These are phyloP conservation scores for Dasyornis broadbenti DNA, from an alignment of 2,113 vertebrate species.

Conservation along the genomic window DNA sequence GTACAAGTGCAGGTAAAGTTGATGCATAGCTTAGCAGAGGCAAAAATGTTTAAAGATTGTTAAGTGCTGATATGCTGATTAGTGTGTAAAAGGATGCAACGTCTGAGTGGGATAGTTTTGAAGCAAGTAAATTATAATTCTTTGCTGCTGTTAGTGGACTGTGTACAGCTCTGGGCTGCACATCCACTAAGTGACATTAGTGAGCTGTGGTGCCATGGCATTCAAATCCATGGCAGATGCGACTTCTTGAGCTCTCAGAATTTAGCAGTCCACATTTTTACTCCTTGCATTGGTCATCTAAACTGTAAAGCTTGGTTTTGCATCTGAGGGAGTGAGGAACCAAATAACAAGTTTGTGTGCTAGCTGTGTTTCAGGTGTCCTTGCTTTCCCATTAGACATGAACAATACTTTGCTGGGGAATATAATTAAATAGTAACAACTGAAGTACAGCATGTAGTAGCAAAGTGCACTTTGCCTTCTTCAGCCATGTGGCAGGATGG, in stretches of 20 bases:
- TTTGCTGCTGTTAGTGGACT: neutral
- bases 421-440: neutral
- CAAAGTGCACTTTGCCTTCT: neutral
- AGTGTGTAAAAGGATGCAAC: neutral
- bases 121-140: neutral
- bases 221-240: rapidly evolving
- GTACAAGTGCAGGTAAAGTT: neutral
- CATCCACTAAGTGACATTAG: neutral
- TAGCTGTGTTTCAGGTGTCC: neutral
- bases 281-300: neutral
- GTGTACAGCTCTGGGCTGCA: neutral
- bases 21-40: neutral
- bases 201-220: neutral
- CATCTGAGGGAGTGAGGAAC: neutral
- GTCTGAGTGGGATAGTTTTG: neutral
- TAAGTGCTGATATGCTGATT: neutral
- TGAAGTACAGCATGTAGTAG: neutral
- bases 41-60: neutral
- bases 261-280: neutral
- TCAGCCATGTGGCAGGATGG: neutral
- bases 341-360: neutral
- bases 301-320: neutral
- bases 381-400: neutral
- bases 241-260: neutral
- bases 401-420: neutral